Evolutionary conservation across 2,113 vertebrate genomes (phyloP).

Genomic region (Dicaeum eximium): DNA sequence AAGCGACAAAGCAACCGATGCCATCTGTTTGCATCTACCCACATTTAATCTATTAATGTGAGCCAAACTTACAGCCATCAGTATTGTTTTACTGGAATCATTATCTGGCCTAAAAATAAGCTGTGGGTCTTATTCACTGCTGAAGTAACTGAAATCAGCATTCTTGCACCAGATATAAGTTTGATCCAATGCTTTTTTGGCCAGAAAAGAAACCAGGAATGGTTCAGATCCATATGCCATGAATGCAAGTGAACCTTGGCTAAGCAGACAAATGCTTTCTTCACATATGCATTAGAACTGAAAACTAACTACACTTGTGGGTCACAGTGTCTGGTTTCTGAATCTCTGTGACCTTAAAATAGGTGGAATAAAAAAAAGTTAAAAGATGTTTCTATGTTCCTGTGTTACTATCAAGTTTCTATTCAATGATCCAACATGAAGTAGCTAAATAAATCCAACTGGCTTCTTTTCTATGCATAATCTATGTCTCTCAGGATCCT

Average conservation of each 20-base stretch:
- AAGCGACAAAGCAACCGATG: conserved; percentile 17
- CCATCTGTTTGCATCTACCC: conserved; percentile 56
- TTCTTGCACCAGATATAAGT: neutral
- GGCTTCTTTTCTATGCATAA: neutral
- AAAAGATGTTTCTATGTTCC: neutral
- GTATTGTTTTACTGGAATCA: conserved; percentile 37
- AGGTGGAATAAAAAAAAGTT: neutral
- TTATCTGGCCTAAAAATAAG: conserved; percentile 49
- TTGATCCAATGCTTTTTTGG: neutral
- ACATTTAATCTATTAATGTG: conserved; percentile 27
- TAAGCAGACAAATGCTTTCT: neutral
- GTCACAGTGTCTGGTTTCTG: neutral
- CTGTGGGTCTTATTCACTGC: neutral
- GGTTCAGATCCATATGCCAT: neutral
- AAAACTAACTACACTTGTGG: neutral
- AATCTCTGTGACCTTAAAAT: neutral
- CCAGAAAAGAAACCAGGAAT: neutral
- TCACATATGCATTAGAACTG: neutral
- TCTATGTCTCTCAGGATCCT: neutral
- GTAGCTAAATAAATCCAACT: conserved; percentile 21
- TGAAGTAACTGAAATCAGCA: conserved; percentile 10
- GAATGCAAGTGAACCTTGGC: neutral
- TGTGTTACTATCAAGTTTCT: neutral
- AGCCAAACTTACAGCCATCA: conserved; percentile 22
- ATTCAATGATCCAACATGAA: neutral